Percentiles rank a stretch among this genome's conserved stretches.
Evolutionary conservation across 2,797 vertebrate species (phyloP).

Genomic region (Manis javanica): DNA sequence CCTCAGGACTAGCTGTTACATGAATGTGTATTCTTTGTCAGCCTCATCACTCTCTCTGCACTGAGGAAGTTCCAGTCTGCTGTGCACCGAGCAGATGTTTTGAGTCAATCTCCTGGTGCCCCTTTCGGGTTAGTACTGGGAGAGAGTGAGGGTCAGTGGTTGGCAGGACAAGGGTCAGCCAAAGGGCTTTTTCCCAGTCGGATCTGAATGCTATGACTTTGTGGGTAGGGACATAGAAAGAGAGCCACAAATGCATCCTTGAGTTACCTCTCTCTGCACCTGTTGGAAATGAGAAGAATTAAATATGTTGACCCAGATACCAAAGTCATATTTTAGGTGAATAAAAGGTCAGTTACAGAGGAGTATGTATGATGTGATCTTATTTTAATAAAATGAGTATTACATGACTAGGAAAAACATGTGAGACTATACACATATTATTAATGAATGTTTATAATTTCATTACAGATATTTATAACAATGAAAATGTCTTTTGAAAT

Average conservation of each 20-base stretch:
- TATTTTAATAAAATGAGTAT: not conserved
- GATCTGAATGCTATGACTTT: not conserved
- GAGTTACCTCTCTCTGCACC: not conserved
- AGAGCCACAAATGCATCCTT: not conserved
- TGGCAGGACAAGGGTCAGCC: not conserved
- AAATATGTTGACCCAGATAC: not conserved
- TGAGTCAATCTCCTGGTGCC: not conserved
- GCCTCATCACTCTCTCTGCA: not conserved
- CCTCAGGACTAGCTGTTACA: not conserved
- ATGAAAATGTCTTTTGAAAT: slow-evolving; percentile 5
- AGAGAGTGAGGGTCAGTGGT: not conserved
- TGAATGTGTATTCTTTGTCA: not conserved
- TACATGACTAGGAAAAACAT: not conserved
- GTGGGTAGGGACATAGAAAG: not conserved
- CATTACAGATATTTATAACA: not conserved
- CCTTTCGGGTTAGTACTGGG: not conserved
- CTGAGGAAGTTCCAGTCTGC: not conserved
- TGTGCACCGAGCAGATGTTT: not conserved
- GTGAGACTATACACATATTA: not conserved
- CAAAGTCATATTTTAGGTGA: not conserved
- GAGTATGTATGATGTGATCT: not conserved
- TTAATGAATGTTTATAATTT: not conserved
- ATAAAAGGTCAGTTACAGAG: slow-evolving; percentile 15
- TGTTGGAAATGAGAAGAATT: not conserved
- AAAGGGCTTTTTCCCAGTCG: not conserved